Base-by-base conservation (phyloP, 2,888 invertebrate genomes). In the Lamellibrachia satsuma region DNA sequence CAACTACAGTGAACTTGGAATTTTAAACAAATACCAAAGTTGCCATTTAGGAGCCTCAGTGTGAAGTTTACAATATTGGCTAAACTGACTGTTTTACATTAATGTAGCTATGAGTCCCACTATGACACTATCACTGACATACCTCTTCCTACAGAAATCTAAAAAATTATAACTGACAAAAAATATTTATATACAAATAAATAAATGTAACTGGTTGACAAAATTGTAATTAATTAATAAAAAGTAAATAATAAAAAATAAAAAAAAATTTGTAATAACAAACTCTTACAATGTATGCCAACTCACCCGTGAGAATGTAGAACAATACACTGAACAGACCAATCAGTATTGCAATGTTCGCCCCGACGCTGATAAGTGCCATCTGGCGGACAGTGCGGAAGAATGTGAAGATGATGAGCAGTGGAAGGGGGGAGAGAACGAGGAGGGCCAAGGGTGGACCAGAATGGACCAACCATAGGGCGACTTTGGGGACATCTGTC, bases 291-390 rank as follows among this genome's bases (percentile, higher is more conserved):
- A 27, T 4, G 1, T 22, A 92, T 22, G n/a, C 22, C 15, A 3
- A 92, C 92, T 92, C 52, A 93, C 93, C 92, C 92, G 91, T 7
- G 11, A 93, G 27, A 11, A 96, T 93, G 92, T 94, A 96, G 15
- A 93, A 92, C 51, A 96, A 92, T 3, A 96, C 95, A 52, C 95
- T 94, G 22, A 95, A 93, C 94, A 95, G 95, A 51, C 96, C 96
- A 90, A 95, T 92, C 52, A 96, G 93, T 91, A 96, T 95, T 92
- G 95, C 95, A 0, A 95, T 52, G 93, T 96, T 95, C 7, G 96
- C 96, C 1, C 95, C 90, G 3, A 95, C 94, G 93, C 96, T 96
- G 93, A 96, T 94, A 39, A 94, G 93, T 9, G 95, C 95, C 91
- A 96, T 93, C 51, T 95, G 94, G 3, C 96, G 94, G 1, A 96